Evolutionary conservation across 2,797 vertebrate genomes (phyloP), one percentile per base, ranked within the genome.

Genomic region (Danio choprae): DNA sequence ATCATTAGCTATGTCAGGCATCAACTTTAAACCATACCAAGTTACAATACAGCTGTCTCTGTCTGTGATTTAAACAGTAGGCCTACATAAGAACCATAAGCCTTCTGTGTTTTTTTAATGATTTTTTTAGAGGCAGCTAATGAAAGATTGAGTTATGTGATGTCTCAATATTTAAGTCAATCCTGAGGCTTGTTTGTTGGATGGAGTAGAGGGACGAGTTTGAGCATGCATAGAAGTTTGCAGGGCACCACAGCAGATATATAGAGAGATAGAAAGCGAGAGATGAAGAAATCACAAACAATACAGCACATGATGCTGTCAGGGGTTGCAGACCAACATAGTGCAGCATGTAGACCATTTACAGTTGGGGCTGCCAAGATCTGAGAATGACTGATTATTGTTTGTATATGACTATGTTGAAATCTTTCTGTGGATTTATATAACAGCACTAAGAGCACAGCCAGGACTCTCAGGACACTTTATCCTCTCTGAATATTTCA

Each of bases 341-440:
- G 65, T 7, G 4, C 43, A 22, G 10, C 72, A 58, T 18, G 43
- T 15, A 9, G 5, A 7, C 41, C 41, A 65, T 70, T 36, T 43
- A 53, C 58, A 65, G 70, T 40, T 40, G 60, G 18, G 36, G 2
- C 63, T 70, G 44, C 53, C n/a, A 68, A 71, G 60, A 80, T 69
- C 71, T 56, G 46, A 60, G 15, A 74, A 78, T 84, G 77, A 84
- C 77, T 50, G 70, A 84, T 71, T 72, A 62, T 55, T 82, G 69
- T 82, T 78, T 77, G 70, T 55, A 40, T 18, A 56, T 67, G 41
- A 65, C 77, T 63, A 64, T 73, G 81, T 74, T 78, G 36, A 86
- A 86, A 84, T 72, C 56, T 70, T 84, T 77, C 5, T 64, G 18
- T 76, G 43, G 41, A 53, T 64, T 81, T 82, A 77, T 41, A 63